Percentiles rank a stretch among this genome's conserved stretches.
Conservation (phyloP, 2,888 invertebrate genomes). For the Megalurothrips usitatus region DNA sequence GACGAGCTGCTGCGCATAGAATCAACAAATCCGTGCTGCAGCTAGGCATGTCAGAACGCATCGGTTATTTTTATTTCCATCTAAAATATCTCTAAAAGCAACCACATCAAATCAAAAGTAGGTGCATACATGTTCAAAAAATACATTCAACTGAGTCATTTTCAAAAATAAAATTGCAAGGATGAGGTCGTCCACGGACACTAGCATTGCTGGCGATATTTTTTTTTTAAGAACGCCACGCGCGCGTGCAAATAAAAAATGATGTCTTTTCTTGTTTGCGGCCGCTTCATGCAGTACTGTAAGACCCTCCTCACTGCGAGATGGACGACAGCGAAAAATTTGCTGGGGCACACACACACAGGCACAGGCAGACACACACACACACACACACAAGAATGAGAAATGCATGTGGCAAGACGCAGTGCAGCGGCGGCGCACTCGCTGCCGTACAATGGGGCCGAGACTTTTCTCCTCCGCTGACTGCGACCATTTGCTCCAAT, state of each 20-base stretch:
- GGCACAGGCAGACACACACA: neutral
- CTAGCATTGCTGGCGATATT: too few relatives aligned
- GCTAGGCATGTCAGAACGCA: neutral
- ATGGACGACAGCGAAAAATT: neutral
- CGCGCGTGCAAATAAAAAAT: too few relatives aligned
- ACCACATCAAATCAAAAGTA: neutral
- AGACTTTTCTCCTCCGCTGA: neutral
- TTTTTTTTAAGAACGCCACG: too few relatives aligned
- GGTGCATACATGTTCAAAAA: neutral
- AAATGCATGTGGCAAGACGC: neutral
- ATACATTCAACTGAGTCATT: too few relatives aligned
- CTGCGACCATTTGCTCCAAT: conserved; percentile 17
- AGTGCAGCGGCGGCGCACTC: neutral
- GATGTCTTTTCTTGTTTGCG: neutral
- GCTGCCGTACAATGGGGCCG: neutral
- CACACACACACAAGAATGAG: neutral
- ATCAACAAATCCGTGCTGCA: too few relatives aligned
- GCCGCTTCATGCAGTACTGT: too few relatives aligned
- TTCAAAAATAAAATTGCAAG: too few relatives aligned
- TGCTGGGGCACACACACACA: neutral
- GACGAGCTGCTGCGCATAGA: too few relatives aligned
- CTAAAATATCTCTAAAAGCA: neutral
- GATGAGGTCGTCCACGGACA: too few relatives aligned
- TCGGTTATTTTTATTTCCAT: neutral
- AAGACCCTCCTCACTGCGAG: neutral